Evolutionary conservation across 2,888 invertebrate genomes (phyloP), one percentile per base, ranked within the genome.

Genomic region (Oligia latruncula): DNA sequence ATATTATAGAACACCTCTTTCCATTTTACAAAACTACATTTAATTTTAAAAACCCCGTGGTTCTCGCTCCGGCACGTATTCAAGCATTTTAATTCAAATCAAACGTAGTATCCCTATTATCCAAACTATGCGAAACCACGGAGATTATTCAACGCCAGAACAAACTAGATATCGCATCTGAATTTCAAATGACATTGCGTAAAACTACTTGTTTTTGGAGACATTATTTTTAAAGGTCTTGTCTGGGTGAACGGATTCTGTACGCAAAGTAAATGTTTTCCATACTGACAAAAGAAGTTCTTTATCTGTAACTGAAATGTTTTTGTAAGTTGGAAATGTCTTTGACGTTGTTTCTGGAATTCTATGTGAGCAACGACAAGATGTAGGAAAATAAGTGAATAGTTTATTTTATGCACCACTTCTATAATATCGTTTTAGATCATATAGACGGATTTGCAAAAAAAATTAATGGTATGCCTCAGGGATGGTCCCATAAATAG

Each of bases 101-200:
- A 83, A 84, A 83, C 88, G 77, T 85, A 29, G 1, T 29, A 71
- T 66, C 60, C 70, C 77, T 80, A 77, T 85, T 85, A 79, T 85
- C 74, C 77, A 84, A 84, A 85, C 81, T 90, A 86, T 85, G 87
- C 80, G 80, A 80, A 72, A 81, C 82, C 82, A 83, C 80, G 81
- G 58, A 77, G 74, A 70, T 83, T 81, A 82, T 83, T 83, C 74
- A 77, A 80, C 82, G 81, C 81, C 84, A 79, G 82, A 85, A 87
- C 86, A 86, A 88, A 91, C 89, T 83, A 87, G 89, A 84, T 87
- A 87, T 83, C 87, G 74, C 84, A 90, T 90, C 80, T 90, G 90
- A 90, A 90, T 82, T 91, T 91, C 88, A 91, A 90, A 90, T 91
- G 81, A 85, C 81, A 84, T 80, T 83, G 82, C 79, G 82, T 87